Percentiles rank a stretch among this genome's conserved stretches.
Conservation (phyloP, 2,888 invertebrate genomes). For the Lycocerus yunnanus region DNA sequence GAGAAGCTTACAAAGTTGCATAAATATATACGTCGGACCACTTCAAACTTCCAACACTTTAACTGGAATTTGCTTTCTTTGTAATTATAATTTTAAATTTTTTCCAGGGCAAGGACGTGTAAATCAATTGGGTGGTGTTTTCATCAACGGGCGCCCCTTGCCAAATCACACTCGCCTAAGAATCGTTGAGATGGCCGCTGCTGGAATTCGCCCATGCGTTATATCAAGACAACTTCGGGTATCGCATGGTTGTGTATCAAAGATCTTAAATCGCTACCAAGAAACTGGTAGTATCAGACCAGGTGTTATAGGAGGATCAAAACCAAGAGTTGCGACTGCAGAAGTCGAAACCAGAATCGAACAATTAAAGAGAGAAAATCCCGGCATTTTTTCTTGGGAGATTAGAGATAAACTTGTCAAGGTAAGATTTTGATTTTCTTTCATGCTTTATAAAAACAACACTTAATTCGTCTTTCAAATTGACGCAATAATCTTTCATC, state of each 20-base stretch:
- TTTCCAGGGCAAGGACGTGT: constrained; percentile 91
- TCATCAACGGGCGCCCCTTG: constrained; percentile 95
- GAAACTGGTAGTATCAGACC: constrained; percentile 95
- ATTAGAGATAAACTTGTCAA: constrained; percentile 92
- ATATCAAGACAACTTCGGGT: constrained; percentile 94
- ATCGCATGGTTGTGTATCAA: constrained; percentile 96
- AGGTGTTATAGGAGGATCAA: constrained; percentile 92
- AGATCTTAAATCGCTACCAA: constrained; percentile 93
- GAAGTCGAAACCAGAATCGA: constrained; percentile 92
- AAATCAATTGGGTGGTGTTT: constrained; percentile 96
- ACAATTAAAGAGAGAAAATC: constrained; percentile 89
- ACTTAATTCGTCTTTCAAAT: not conserved
- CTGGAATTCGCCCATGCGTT: constrained; percentile 92
- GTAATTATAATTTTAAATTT: not conserved
- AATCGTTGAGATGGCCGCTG: constrained; percentile 96
- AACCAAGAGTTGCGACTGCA: constrained; percentile 91
- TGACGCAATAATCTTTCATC: not conserved
- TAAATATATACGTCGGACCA: constrained; percentile 7
- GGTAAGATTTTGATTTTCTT: constrained; percentile 57
- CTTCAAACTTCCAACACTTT: not conserved
- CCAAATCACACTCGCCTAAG: constrained; percentile 95
- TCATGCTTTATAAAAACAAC: not conserved
- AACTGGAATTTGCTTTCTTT: not conserved
- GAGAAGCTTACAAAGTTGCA: constrained; percentile 3
- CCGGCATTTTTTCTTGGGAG: constrained; percentile 94